Evolutionary conservation across 1,140 invertebrate genomes (phyloP).

Genomic region (Drosophila saltans): DNA sequence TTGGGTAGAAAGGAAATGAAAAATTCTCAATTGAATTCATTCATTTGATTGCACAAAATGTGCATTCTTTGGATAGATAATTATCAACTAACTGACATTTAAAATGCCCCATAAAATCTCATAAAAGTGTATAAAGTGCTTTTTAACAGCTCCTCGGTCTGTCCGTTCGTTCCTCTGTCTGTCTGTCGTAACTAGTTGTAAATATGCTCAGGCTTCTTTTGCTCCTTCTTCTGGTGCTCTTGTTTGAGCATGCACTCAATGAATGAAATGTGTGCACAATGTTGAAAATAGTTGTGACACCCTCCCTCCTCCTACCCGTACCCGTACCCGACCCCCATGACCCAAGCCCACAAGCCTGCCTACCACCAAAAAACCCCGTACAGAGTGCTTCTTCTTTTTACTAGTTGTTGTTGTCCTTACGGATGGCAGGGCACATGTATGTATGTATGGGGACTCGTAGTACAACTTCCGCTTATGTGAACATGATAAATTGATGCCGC

Average conservation of each 20-base stretch:
- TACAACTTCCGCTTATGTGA: slow-evolving; percentile 73
- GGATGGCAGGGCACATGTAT: slow-evolving; percentile 64
- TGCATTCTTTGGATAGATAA: slow-evolving; percentile 48
- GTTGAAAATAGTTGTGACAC: slow-evolving; percentile 78
- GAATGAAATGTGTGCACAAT: slow-evolving; percentile 81
- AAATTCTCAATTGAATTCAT: slow-evolving; percentile 77
- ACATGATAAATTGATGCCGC: slow-evolving; percentile 73
- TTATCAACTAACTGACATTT: slow-evolving; percentile 68
- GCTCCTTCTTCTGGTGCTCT: slow-evolving; percentile 38
- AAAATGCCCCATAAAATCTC: slow-evolving; percentile 74
- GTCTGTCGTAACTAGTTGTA: slow-evolving; percentile 52
- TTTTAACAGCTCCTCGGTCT: slow-evolving; percentile 51
- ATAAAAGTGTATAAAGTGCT: slow-evolving; percentile 74
- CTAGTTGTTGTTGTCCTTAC: slow-evolving; percentile 60
- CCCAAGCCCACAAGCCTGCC: not conserved
- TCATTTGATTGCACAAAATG: slow-evolving; percentile 49
- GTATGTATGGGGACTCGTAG: slow-evolving; percentile 35
- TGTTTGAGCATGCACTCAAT: slow-evolving; percentile 70
- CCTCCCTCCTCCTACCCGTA: slow-evolving; percentile 4
- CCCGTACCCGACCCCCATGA: not conserved
- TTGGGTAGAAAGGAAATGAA: slow-evolving; percentile 45
- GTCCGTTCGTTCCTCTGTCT: not conserved
- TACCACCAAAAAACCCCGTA: slow-evolving; percentile 12
- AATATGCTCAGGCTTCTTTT: slow-evolving; percentile 46
- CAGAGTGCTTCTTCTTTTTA: slow-evolving; percentile 11